A percentile compares a stretch with the other conserved stretches of the same genome.
Conservation (phyloP, 2,888 invertebrate species). For the Temnothorax rugatulus region DNA sequence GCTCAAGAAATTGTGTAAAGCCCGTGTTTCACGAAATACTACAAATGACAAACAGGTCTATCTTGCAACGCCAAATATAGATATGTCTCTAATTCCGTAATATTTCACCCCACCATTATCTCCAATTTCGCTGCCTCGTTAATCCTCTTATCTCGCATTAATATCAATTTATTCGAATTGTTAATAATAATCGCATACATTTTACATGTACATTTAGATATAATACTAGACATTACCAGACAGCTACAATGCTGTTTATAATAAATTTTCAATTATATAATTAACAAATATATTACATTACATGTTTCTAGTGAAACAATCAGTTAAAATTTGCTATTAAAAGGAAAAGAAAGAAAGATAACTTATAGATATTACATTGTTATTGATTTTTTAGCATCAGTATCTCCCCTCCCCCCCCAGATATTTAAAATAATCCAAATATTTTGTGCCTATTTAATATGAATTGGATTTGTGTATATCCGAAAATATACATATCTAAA, state of each 20-base stretch:
- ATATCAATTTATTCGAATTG: neutral
- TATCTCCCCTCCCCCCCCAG: neutral
- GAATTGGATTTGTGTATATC: too few species aligned
- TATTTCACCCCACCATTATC: neutral
- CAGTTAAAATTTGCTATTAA: neutral
- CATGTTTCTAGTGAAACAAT: too few species aligned
- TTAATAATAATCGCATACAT: neutral
- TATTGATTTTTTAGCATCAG: neutral
- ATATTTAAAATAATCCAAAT: neutral
- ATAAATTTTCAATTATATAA: neutral
- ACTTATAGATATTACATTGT: neutral
- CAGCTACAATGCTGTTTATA: neutral
- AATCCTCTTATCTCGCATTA: neutral
- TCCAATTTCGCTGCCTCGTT: neutral
- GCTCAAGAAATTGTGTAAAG: slow-evolving; percentile 37
- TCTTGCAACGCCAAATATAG: slow-evolving; percentile 1
- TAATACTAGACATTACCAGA: neutral
- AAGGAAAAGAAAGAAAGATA: neutral
- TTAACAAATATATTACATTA: neutral
- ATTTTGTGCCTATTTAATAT: neutral
- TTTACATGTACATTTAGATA: neutral
- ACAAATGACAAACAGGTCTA: neutral
- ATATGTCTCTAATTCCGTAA: neutral
- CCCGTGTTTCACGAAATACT: slow-evolving; percentile 19
- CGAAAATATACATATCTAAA: neutral